Base-by-base conservation (phyloP, 2,797 vertebrate species). In the Clarias platycephalus region DNA sequence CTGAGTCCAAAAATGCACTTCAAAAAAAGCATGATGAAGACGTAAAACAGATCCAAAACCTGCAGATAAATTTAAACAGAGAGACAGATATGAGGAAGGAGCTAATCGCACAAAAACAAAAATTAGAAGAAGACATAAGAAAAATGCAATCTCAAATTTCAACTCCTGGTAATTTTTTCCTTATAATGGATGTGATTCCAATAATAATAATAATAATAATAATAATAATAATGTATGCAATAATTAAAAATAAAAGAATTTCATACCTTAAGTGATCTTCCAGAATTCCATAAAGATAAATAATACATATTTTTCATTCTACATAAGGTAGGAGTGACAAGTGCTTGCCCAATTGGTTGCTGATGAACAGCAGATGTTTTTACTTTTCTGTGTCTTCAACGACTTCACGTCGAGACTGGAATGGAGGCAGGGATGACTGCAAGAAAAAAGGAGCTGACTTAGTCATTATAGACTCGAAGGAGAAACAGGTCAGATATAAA, bases 271-370 rank as follows among this genome's bases (percentile, higher is more conserved):
- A 72, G 40, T 44, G 1, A 44, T 71, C 34, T 49, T 72, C 5
- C 9, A 76, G 4, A 58, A 58, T 58, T 76, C 26, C 70, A 72
- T 55, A 55, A n/a, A 53, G 24, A 28, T 28, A 28, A 53, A 74
- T 16, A 31, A 76, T 58, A 44, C 10, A 20, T 12, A 49, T 49
- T 49, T 49, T n/a, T 62, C 31, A 37, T 63, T 20, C 44, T 80
- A 90, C 84, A 90, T 91, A 93, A 90, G 91, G 62, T 66, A 92
- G 68, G 74, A 94, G 94, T 88, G 88, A 80, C 49, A 87, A 74
- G 76, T 94, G 94, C 66, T 89, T 4, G 26, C n/a, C 74, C 9
- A 89, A 85, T 83, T 94, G 93, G 93, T 5, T 15, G 34, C 5
- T 92, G 74, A 57, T 90, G 0, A 91, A 91, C 67, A 86, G 84